phyloP scores from a whole-genome alignment of 37 sponge, comb jelly and placozoan genomes.

The Agelas oroides region DNA sequence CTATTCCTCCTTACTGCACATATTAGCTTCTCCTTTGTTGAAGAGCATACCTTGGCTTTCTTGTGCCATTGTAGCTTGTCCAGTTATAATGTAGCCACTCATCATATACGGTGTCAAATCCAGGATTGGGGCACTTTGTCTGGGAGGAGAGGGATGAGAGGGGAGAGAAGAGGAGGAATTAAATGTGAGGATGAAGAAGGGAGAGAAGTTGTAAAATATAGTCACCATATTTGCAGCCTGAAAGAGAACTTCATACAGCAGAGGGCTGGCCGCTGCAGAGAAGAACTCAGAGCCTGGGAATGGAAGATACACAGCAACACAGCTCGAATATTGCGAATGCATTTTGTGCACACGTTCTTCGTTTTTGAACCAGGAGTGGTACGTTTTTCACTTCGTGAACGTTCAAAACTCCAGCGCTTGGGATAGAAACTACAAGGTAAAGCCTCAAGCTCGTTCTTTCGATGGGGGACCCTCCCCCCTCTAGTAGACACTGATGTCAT shows the following conservation, averaged over 20 bases:
- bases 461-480: too few relatives aligned
- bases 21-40: too few relatives aligned
- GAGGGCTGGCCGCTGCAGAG: not conserved
- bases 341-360: not conserved
- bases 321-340: not conserved
- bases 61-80: constrained; percentile 22
- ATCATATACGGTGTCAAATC: constrained; percentile 67
- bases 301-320: not conserved
- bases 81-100: constrained; percentile 56
- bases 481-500: too few relatives aligned
- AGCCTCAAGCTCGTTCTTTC: too few relatives aligned
- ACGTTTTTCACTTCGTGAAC: too few relatives aligned
- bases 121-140: constrained; percentile 66
- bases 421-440: too few relatives aligned
- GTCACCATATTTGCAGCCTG: constrained; percentile 19
- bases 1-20: too few relatives aligned
- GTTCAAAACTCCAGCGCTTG: too few relatives aligned
- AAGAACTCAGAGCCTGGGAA: constrained; percentile 6
- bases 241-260: constrained; percentile 22
- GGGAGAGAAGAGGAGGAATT: not conserved
- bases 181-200: too few relatives aligned
- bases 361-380: too few relatives aligned
- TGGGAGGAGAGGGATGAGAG: not conserved
- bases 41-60: constrained; percentile 31
- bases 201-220: too few relatives aligned